Percentiles rank a stretch among this genome's conserved stretches.
These are phyloP conservation scores for Sebastes reedi DNA, from an alignment of 2,797 vertebrate species.

Conservation along the genomic window DNA sequence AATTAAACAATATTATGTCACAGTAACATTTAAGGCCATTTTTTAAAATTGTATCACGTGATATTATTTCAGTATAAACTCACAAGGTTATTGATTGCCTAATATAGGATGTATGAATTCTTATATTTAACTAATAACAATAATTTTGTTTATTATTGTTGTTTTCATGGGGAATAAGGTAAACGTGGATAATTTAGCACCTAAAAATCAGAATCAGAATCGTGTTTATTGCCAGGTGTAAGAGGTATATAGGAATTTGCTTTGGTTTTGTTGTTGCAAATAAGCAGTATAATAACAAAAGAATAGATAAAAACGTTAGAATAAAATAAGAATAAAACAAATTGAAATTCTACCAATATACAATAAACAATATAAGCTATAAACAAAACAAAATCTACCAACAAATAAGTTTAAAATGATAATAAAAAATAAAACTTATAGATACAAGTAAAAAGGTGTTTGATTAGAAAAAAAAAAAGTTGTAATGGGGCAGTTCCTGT, in stretches of 20 bases:
- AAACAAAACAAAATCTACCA: not conserved
- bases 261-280: too few relatives aligned
- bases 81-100: not conserved
- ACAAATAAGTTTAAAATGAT: constrained; percentile 1
- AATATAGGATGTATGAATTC: not conserved
- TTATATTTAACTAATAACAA: not conserved
- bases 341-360: too few relatives aligned
- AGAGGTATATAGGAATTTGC: too few relatives aligned
- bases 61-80: not conserved
- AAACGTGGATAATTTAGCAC: not conserved
- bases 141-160: not conserved
- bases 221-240: too few relatives aligned
- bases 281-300: too few relatives aligned
- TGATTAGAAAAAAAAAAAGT: constrained; percentile 46
- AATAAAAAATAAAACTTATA: not conserved
- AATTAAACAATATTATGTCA: not conserved
- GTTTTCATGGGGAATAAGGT: not conserved
- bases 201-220: not conserved
- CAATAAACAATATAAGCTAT: too few relatives aligned
- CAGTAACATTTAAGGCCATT: not conserved
- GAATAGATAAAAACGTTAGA: too few relatives aligned
- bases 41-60: not conserved
- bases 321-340: too few relatives aligned
- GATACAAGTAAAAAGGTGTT: not conserved
- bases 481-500: constrained; percentile 9